phyloP scores from a whole-genome alignment of 1,140 invertebrate genomes.

The Camponotus floridanus region DNA sequence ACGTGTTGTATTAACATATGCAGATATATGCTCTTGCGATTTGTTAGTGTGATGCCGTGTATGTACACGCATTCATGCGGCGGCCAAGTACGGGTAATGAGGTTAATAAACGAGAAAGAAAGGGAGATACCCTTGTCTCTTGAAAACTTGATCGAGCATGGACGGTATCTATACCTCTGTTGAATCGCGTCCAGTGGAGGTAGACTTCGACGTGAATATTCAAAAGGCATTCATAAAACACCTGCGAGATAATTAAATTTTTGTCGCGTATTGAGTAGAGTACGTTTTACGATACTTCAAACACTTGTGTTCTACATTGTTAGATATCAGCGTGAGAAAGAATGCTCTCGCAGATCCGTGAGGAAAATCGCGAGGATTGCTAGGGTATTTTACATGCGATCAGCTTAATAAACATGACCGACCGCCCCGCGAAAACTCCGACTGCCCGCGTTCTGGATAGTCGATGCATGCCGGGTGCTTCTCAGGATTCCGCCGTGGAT shows the following conservation, averaged over 20 bases:
- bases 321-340: constrained; percentile 60
- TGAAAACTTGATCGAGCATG: constrained; percentile 65
- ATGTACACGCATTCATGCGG: constrained; percentile 21
- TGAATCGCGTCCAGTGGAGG: constrained; percentile 46
- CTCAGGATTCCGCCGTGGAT: constrained; percentile 70
- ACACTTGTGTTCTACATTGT: background rate
- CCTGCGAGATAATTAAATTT: background rate
- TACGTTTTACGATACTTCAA: no score
- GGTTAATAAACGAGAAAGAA: constrained; percentile 68
- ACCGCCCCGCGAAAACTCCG: background rate
- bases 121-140: constrained; percentile 51
- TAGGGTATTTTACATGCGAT: constrained; percentile 36
- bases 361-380: constrained; percentile 43
- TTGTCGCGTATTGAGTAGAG: no score
- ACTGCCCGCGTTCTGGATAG: constrained; percentile 26
- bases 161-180: constrained; percentile 22
- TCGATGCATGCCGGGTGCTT: constrained; percentile 12
- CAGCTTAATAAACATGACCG: constrained; percentile 74
- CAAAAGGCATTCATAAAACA: constrained; percentile 23
- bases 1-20: constrained; percentile 62
- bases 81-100: constrained; percentile 72
- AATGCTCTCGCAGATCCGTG: constrained; percentile 20
- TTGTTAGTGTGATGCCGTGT: background rate
- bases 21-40: constrained; percentile 69
- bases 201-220: constrained; percentile 64